Evolutionary conservation across 1,140 invertebrate genomes (phyloP), one percentile per base, ranked within the genome.

Genomic region (Drosophila ironensis): DNA sequence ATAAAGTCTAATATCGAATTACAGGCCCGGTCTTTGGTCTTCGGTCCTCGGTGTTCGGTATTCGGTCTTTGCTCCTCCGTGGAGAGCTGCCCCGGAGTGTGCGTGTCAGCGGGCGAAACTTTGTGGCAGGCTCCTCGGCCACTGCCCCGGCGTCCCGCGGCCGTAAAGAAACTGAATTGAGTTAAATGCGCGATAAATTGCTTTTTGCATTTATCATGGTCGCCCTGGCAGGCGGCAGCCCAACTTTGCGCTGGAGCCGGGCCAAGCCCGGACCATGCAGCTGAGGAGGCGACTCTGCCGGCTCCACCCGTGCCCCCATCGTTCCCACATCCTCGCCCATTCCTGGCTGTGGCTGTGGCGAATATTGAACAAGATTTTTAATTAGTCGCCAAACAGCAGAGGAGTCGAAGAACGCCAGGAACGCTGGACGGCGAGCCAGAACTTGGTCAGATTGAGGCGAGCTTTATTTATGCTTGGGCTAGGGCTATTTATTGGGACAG

Each of bases 141-240:
- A 7, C 7, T 12, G 20, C 24, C 11, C 11, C 38, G 30, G 45
- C 54, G 25, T 51, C 60, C 28, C 16, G 27, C 59, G 71, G 50
- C 70, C 78, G 71, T 82, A 82, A 84, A 82, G 73, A 82, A 82
- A 82, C 78, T 86, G 78, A 82, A 82, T 82, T 82, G 78, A 80
- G 86, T 81, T 84, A 88, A 88, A 88, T 88, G 74, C 68, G 84
- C 78, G 84, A 80, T 88, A 88, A 88, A 88, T 88, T 88, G 84
- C 84, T 88, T 88, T 86, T 86, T 86, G 80, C 80, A 86, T 86
- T 86, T 86, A 86, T 86, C 80, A 86, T 86, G 80, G 80, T 86
- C 64, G 57, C 59, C 61, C 27, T 46, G 59, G 72, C 64, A 63
- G 59, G 53, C 53, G 45, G 47, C 48, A 68, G 47, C 19, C 48